Conservation (phyloP, 2,113 vertebrate genomes). For the Calypte anna region DNA sequence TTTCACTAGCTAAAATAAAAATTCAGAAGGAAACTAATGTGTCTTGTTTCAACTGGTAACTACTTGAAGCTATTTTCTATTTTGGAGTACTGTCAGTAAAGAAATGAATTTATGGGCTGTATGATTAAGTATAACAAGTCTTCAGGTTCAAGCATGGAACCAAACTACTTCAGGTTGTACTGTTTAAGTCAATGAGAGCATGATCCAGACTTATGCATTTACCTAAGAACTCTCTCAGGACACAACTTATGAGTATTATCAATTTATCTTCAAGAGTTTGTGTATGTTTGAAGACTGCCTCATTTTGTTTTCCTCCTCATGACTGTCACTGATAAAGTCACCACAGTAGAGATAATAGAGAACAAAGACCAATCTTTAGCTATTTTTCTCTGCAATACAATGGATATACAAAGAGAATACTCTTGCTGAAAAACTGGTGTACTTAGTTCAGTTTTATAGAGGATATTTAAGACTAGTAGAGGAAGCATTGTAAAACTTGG, state of each 20-base stretch:
- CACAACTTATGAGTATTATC: neutral
- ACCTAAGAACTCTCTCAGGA: neutral
- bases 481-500: neutral
- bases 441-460: neutral
- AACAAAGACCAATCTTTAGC: neutral
- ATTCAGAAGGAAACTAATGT: neutral
- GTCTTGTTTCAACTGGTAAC: neutral
- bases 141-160: neutral
- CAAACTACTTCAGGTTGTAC: neutral
- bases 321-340: neutral
- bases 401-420: neutral
- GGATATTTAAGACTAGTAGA: neutral
- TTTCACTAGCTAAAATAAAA: neutral
- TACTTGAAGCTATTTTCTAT: neutral
- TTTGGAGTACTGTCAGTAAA: neutral
- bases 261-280: neutral
- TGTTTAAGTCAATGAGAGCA: neutral
- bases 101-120: neutral
- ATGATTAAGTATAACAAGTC: neutral
- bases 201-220: neutral
- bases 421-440: neutral
- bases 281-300: neutral
- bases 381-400: neutral
- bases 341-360: neutral
- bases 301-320: neutral